phyloP scores from a whole-genome alignment of 2,888 invertebrate species.

The Nebria salina region DNA sequence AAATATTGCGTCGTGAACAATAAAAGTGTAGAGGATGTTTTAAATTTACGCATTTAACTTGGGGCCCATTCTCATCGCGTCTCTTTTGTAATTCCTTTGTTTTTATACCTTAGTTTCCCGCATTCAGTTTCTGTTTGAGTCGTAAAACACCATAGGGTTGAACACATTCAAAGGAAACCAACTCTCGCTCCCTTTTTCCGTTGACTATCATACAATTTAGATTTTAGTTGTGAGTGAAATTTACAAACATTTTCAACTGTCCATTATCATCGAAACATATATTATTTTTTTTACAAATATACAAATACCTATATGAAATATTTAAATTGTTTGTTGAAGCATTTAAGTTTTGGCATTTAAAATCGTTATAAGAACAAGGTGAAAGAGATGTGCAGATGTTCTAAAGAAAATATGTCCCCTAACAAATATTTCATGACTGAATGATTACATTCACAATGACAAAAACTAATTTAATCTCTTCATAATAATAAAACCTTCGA shows the following conservation, averaged over 20 bases:
- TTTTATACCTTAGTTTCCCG: constrained; percentile 42
- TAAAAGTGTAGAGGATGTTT: constrained; percentile 19
- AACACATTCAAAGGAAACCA: not conserved
- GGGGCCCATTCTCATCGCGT: constrained; percentile 35
- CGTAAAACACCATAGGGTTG: constrained; percentile 14
- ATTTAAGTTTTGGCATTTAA: not conserved
- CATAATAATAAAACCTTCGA: constrained; percentile 19
- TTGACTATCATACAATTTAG: not conserved
- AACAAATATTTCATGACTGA: constrained; percentile 15
- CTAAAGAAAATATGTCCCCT: constrained; percentile 7
- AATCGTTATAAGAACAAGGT: not conserved
- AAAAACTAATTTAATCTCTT: constrained; percentile 22
- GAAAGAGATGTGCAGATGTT: constrained; percentile 11
- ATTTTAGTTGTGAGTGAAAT: not conserved
- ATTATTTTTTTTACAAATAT: not conserved
- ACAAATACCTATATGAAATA: not conserved
- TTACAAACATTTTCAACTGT: not conserved
- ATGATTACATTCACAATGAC: constrained; percentile 18
- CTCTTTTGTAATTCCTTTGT: constrained; percentile 44
- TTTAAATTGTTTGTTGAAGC: not conserved
- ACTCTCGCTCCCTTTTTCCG: not conserved
- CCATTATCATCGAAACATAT: no score
- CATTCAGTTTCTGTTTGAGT: constrained; percentile 18
- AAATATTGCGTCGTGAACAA: not conserved
- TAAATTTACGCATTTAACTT: constrained; percentile 44